Evolutionary conservation across 2,113 vertebrate species (phyloP).

Genomic region (Patagioenas fasciata): DNA sequence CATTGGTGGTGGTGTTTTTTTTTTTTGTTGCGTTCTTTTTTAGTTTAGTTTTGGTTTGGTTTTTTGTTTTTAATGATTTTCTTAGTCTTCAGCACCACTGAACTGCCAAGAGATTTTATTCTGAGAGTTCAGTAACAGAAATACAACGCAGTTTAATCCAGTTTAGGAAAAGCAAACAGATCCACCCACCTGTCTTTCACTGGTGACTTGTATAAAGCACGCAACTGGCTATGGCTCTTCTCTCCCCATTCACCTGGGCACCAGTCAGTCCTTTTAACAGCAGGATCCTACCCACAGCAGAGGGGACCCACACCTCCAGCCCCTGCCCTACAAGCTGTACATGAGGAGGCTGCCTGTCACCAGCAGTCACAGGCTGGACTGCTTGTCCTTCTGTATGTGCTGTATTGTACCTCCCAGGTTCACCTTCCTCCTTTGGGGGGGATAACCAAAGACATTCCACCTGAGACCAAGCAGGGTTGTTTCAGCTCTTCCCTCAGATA

Average conservation of each 20-base stretch:
- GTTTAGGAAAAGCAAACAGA: slow-evolving; percentile 32
- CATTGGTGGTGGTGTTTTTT: not conserved
- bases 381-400: not conserved
- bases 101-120: not conserved
- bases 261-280: not conserved
- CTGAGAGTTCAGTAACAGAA: not conserved
- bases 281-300: not conserved
- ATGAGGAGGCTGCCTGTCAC: not conserved
- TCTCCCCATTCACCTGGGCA: not conserved
- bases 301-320: not conserved
- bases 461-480: not conserved
- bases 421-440: not conserved
- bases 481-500: not conserved
- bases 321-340: not conserved
- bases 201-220: not conserved
- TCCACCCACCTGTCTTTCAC: not conserved
- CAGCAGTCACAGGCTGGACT: not conserved
- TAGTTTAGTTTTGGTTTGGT: not conserved
- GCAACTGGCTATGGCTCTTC: not conserved
- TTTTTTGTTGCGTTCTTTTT: not conserved
- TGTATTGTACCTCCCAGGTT: not conserved
- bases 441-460: not conserved
- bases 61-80: not conserved
- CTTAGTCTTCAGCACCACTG: not conserved
- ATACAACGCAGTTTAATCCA: slow-evolving; percentile 12